These are phyloP conservation scores for Adoxophyes honmai DNA, from an alignment of 1,140 invertebrate species.

Conservation along the genomic window DNA sequence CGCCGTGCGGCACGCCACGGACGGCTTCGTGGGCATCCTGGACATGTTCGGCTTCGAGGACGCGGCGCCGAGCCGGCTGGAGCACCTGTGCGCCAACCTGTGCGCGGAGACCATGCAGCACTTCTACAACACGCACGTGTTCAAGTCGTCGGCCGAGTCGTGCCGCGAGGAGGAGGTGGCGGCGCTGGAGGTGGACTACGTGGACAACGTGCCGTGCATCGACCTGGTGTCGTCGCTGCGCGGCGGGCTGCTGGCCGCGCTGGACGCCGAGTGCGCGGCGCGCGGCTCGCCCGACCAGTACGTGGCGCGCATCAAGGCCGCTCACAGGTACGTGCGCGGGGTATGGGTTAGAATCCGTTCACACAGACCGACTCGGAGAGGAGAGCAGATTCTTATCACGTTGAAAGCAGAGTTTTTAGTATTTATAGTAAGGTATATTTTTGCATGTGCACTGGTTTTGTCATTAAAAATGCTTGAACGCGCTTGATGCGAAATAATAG, in stretches of 20 bases:
- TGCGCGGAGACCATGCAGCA: conserved; percentile 98
- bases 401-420: no score
- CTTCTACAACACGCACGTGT: conserved; percentile 98
- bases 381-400: no score
- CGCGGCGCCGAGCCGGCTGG: conserved; percentile 91
- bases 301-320: conserved; percentile 90
- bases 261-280: conserved; percentile 95
- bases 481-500: no score
- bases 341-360: no score
- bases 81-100: conserved; percentile 96
- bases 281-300: conserved; percentile 92
- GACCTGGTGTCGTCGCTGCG: conserved; percentile 95
- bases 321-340: conserved; percentile 86
- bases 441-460: no score
- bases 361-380: no score
- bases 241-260: conserved; percentile 92
- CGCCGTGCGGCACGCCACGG: conserved; percentile 94
- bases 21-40: conserved; percentile 95
- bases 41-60: conserved; percentile 98
- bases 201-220: conserved; percentile 97
- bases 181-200: conserved; percentile 94
- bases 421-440: no score
- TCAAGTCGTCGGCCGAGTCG: conserved; percentile 95
- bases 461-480: no score
- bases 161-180: conserved; percentile 95